Conservation (phyloP, 2,797 vertebrate genomes). For the Amniataba percoides region DNA sequence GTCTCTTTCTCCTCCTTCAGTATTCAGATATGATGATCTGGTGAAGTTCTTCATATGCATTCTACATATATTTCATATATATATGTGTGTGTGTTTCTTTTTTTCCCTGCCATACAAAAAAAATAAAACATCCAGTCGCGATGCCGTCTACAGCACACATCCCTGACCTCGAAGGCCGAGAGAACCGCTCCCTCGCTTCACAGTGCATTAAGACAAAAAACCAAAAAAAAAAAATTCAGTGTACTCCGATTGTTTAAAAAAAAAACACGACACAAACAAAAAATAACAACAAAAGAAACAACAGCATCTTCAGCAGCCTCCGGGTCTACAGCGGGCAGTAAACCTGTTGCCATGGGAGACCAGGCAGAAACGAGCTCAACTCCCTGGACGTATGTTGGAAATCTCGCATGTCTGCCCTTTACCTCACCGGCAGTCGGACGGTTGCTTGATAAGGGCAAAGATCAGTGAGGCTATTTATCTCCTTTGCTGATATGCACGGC, state of each 20-base stretch:
- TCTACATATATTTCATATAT: conserved; percentile 78
- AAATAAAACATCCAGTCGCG: conserved; percentile 60
- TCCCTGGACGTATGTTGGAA: conserved; percentile 49
- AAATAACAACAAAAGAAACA: conserved; percentile 67
- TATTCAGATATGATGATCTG: conserved; percentile 69
- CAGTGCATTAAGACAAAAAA: conserved; percentile 90
- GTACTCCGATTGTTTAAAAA: conserved; percentile 85
- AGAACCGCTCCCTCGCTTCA: conserved; percentile 83
- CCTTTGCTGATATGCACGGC: conserved; percentile 56
- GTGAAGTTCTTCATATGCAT: conserved; percentile 76
- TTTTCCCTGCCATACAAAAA: conserved; percentile 75
- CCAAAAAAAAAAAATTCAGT: conserved; percentile 89
- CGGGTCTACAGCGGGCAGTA: conserved; percentile 71
- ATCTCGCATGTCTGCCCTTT: conserved; percentile 55
- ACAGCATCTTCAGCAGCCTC: conserved; percentile 81
- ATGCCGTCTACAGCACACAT: conserved; percentile 69
- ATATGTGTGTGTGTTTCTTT: conserved; percentile 37
- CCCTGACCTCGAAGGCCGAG: conserved; percentile 79
- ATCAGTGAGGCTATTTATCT: conserved; percentile 61
- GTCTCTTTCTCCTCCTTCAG: conserved; percentile 61
- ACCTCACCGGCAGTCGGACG: conserved; percentile 45
- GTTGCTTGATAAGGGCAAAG: conserved; percentile 64
- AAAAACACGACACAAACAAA: conserved; percentile 63
- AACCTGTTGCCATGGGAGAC: conserved; percentile 66
- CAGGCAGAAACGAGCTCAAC: conserved; percentile 64